Evolutionary conservation across 2,888 invertebrate species (phyloP).

Genomic region (Folsomia candida): DNA sequence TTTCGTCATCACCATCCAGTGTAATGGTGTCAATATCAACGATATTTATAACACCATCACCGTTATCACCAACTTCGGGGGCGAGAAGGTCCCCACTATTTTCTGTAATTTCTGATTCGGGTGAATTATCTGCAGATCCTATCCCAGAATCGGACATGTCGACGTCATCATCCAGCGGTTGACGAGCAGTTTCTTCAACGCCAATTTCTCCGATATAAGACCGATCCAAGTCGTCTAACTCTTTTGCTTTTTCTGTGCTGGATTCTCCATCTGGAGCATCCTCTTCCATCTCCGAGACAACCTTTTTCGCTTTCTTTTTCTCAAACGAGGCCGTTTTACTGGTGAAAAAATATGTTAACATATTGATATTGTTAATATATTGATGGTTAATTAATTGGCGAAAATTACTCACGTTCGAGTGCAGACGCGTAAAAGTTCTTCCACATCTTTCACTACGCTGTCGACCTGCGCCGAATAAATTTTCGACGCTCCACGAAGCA

Average conservation of each 20-base stretch:
- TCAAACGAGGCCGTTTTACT: constrained; percentile 6
- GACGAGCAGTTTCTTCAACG: neutral
- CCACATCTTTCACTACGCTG: constrained; percentile 20
- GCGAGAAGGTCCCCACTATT: too few relatives aligned
- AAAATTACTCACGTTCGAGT: constrained; percentile 29
- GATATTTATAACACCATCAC: too few relatives aligned
- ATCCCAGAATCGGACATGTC: too few relatives aligned
- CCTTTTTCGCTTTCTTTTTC: neutral
- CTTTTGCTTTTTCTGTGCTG: neutral
- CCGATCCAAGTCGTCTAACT: neutral
- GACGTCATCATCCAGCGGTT: too few relatives aligned
- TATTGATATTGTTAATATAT: neutral
- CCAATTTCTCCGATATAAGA: neutral
- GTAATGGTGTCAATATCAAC: too few relatives aligned
- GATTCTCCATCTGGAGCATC: constrained; percentile 3
- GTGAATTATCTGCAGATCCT: too few relatives aligned
- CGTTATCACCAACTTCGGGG: too few relatives aligned
- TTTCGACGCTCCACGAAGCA: constrained; percentile 30
- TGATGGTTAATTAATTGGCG: neutral
- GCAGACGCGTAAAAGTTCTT: constrained; percentile 22
- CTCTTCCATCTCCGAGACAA: neutral
- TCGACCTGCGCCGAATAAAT: constrained; percentile 34
- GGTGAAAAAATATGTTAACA: neutral
- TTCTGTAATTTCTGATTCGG: too few relatives aligned
- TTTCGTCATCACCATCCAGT: neutral